Evolutionary conservation across 2,113 vertebrate genomes (phyloP), one percentile per base, ranked within the genome.

Genomic region (Hystrix brachyura): DNA sequence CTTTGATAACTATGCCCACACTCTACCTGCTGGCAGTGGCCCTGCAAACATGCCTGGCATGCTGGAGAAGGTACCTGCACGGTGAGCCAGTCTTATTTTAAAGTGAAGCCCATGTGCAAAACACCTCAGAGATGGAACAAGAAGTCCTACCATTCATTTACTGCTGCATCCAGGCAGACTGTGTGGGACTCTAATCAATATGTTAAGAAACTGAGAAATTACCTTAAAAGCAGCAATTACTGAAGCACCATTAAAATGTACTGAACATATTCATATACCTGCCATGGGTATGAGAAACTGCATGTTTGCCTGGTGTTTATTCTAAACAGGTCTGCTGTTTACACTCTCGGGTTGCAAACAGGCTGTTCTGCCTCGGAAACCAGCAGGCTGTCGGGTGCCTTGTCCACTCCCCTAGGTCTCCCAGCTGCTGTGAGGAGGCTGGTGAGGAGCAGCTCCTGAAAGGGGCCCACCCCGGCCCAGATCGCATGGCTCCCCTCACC

Each of bases 401-500:
- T 25, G 60, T 32, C 43, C 69, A 59, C 3, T 71, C 11, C 69
- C 27, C 0, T 0, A 8, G 34, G 43, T 15, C 19, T 14, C 34
- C 53, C 5, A 1, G 11, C 14, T 34, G 57, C 38, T 18, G n/a
- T 14, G 7, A 21, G 0, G n/a, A 12, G 76, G 71, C n/a, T 34
- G 38, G 46, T 1, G 53, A 15, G 7, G 3, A 51, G 81, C 19
- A 18, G 38, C 6, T 23, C 4, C 34, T 0, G 1, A 12, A 13
- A 19, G 48, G n/a, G 4, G 25, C 23, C 76, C 17, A 0, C 1
- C 17, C 10, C 81, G 1, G 4, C 19, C 7, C 9, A 38, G 15
- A 53, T 0, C 55, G 43, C 0, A 3, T 0, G 2, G 4, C 9
- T 59, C 38, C 27, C n/a, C 57, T 98, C 98, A 99, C 99, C 99